A percentile compares a stretch with the other conserved stretches of the same genome.
phyloP scores from a whole-genome alignment of 1,140 invertebrate species.

The Ceratitis capitata region DNA sequence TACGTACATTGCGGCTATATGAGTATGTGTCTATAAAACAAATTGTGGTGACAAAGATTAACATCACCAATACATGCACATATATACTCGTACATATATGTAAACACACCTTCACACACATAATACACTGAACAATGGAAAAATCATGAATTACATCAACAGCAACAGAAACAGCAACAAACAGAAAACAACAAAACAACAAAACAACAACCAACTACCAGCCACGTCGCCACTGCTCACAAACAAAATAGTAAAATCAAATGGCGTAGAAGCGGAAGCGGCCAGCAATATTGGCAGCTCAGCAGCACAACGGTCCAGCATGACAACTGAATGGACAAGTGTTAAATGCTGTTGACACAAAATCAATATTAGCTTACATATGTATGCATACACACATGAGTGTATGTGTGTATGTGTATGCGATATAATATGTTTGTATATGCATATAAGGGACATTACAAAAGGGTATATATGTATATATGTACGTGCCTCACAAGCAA shows the following conservation, averaged over 20 bases:
- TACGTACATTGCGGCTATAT: too few species aligned
- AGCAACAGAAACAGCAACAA: neutral
- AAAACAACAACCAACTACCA: neutral
- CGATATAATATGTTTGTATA: neutral
- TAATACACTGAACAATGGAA: neutral
- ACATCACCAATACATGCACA: too few species aligned
- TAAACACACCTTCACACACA: too few species aligned
- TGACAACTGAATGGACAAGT: conserved; percentile 34
- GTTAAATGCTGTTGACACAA: conserved; percentile 45
- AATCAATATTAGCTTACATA: conserved; percentile 42
- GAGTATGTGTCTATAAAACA: neutral
- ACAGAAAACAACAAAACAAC: neutral
- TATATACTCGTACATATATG: too few species aligned
- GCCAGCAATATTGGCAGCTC: neutral
- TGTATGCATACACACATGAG: neutral
- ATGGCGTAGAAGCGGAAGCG: neutral
- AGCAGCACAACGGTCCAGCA: neutral
- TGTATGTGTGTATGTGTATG: neutral
- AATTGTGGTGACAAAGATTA: neutral
- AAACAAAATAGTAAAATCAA: neutral
- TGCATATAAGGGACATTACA: too few species aligned
- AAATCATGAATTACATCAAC: conserved; percentile 30
- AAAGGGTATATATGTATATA: neutral
- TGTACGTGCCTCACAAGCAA: neutral
- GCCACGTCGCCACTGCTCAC: neutral